Evolutionary conservation across 2,113 vertebrate genomes (phyloP).

Genomic region (Brienomyrus longianalis): DNA sequence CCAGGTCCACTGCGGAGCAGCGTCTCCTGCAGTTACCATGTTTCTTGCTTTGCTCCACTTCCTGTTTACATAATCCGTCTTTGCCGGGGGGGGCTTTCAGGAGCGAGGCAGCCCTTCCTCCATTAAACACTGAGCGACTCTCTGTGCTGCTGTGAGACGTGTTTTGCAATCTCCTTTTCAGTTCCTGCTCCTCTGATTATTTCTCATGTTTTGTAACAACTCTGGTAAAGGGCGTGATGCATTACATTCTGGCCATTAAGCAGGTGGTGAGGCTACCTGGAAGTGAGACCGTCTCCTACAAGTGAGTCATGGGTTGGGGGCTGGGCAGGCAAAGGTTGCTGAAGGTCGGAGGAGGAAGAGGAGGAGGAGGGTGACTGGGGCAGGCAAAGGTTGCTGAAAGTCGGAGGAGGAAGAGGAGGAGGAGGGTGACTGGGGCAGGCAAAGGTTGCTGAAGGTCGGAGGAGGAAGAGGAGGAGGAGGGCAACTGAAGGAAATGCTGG

Average conservation of each 20-base stretch:
- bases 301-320: neutral
- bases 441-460: neutral
- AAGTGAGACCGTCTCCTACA: neutral
- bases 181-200: neutral
- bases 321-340: neutral
- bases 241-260: neutral
- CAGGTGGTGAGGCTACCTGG: neutral
- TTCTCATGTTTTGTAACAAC: neutral
- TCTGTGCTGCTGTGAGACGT: neutral
- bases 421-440: neutral
- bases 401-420: neutral
- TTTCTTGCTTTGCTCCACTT: slow-evolving; percentile 47
- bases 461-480: neutral
- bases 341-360: too few relatives aligned
- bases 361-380: neutral
- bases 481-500: neutral
- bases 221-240: neutral
- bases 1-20: neutral
- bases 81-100: slow-evolving; percentile 27
- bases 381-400: neutral
- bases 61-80: slow-evolving; percentile 72
- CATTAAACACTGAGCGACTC: neutral
- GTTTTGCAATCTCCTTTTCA: neutral
- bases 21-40: slow-evolving; percentile 25
- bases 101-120: neutral